Evolutionary conservation across 2,797 vertebrate genomes (phyloP), one percentile per base, ranked within the genome.

Genomic region (Anabas testudineus): DNA sequence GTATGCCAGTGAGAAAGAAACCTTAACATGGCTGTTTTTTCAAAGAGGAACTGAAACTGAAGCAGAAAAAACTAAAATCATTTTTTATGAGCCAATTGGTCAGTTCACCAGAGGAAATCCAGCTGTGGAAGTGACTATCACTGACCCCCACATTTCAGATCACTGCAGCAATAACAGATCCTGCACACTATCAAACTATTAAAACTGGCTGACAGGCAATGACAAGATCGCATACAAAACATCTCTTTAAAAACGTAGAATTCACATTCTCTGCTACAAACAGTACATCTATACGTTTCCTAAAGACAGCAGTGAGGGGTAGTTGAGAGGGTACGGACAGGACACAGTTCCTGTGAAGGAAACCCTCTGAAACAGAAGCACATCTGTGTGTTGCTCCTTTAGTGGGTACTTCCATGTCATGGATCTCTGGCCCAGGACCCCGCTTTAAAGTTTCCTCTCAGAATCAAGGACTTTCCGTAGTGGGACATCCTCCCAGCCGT

Each of bases 391-490:
- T 55, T 83, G 78, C 85, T 91, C 78, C 71, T 85, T 81, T 72
- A 53, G 76, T 80, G 82, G 86, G 78, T 77, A 88, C 88, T 89
- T 91, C 88, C 89, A 88, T 87, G 88, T 92, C 88, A 88, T 22
- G 70, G 87, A 87, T 91, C 83, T 78, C 71, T 76, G 78, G 84
- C 74, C 67, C 80, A 19, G 61, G 67, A 73, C 76, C 81, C 67
- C 42, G 41, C 78, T 80, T 79, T 70, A 71, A 91, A 81, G 82
- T 84, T 92, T 94, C 93, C 93, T 90, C 83, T 76, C 84, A 72
- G 76, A 91, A 79, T 84, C 93, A 92, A 93, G 87, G 89, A 92
- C 92, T 92, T 93, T 90, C 92, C 89, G 47, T 84, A 76, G 67
- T 62, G 86, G 89, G 80, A 91, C 88, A 93, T 94, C 93, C 93